Evolutionary conservation across 2,888 invertebrate genomes (phyloP), one percentile per base, ranked within the genome.

Genomic region (Yponomeuta malinellus): DNA sequence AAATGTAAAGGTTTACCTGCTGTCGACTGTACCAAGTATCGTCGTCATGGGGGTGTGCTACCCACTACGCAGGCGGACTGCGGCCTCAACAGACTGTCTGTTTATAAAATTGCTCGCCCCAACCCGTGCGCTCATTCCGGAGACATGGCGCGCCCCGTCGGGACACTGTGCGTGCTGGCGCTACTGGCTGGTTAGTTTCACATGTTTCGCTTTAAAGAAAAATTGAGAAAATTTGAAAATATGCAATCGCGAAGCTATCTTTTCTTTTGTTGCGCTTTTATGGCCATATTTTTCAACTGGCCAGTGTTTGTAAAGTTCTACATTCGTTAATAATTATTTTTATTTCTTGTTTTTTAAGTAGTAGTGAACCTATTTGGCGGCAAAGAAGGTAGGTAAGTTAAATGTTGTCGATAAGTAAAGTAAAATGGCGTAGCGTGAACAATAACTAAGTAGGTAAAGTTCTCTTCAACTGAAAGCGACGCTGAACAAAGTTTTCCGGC

Each of bases 101-200:
- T 59, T 59, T 15, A 59, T 59, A 59, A 59, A 59, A 59, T 59
- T 59, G 52, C 52, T 12, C 52, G 52, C 52, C 52, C 52, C 15
- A 59, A 2, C 52, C 52, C 52, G 52, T 15, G 15, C 12, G 15
- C 52, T 59, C 52, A 59, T 59, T 59, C 52, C 52, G 52, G 52
- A 15, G 52, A 59, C 23, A 29, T 65, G 29, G 65, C 65, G 65
- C 33, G 65, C 10, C 31, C 65, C 29, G 12, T 65, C 65, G 65
- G 33, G 31, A 65, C 65, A 12, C 33, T 65, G 65, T 65, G 65
- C 75, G 79, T 82, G 80, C 79, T 88, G 74, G 84, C 83, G 73
- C 77, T 88, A 71, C 81, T 90, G 74, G 83, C 85, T 82, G 90
- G 90, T 90, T 74, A 82, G 81, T 80, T 75, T 69, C 52, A 59